These are phyloP conservation scores for Epirrita christyi DNA, from an alignment of 2,888 invertebrate genomes.

Conservation along the genomic window DNA sequence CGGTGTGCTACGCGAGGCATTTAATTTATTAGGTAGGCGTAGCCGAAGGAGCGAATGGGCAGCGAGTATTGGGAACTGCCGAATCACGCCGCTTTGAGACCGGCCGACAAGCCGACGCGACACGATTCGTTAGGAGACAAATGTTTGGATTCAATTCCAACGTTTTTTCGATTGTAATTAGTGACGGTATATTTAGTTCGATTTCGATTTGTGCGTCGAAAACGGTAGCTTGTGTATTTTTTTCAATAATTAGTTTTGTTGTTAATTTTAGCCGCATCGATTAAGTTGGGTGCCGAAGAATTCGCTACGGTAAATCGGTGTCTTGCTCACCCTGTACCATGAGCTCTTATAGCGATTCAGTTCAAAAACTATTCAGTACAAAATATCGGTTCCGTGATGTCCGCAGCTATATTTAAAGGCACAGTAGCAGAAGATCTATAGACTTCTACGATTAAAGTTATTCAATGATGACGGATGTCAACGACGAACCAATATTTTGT, in stretches of 20 bases:
- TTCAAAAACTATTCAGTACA: too few species aligned
- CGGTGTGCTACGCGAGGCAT: slow-evolving; percentile 77
- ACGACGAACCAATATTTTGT: too few species aligned
- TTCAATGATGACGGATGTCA: too few species aligned
- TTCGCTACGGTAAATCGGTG: slow-evolving; percentile 39
- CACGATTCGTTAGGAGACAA: slow-evolving; percentile 84
- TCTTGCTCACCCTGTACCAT: slow-evolving; percentile 35
- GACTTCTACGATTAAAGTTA: too few species aligned
- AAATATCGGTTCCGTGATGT: too few species aligned
- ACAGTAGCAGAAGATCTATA: too few species aligned
- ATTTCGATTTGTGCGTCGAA: slow-evolving; percentile 61
- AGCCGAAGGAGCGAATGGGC: slow-evolving; percentile 82
- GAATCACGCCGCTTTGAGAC: slow-evolving; percentile 81
- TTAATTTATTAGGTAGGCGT: slow-evolving; percentile 84
- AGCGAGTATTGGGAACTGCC: slow-evolving; percentile 80
- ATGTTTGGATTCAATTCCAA: slow-evolving; percentile 83
- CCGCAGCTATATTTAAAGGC: too few species aligned
- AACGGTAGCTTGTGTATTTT: slow-evolving; percentile 65
- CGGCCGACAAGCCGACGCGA: slow-evolving; percentile 65
- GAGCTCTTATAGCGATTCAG: too few species aligned
- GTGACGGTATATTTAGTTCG: slow-evolving; percentile 75
- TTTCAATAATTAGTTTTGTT: slow-evolving; percentile 70
- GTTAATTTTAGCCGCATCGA: slow-evolving; percentile 60
- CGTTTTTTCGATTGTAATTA: slow-evolving; percentile 73
- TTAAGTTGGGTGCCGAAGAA: slow-evolving; percentile 44